phyloP scores from a whole-genome alignment of 2,113 vertebrate species.

The Reinhardtius hippoglossoides region DNA sequence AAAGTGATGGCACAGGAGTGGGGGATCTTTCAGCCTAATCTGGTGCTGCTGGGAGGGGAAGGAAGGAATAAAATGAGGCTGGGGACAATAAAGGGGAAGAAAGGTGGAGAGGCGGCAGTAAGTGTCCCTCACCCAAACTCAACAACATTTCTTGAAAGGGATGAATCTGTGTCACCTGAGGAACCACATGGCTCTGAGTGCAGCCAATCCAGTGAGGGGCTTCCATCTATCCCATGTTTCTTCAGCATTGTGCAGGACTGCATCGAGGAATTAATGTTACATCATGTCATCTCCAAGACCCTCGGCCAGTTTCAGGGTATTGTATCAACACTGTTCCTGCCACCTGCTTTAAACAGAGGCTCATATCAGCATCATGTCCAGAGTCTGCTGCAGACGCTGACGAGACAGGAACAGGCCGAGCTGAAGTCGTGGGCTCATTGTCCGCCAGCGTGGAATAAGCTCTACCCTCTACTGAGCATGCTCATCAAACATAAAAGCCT shows the following conservation, averaged over 20 bases:
- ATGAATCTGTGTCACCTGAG: slow-evolving; percentile 45
- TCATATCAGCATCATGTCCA: background rate
- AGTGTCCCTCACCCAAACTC: slow-evolving; percentile 62
- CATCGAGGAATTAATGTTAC: slow-evolving; percentile 75
- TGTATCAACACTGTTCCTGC: slow-evolving; percentile 49
- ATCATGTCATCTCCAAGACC: slow-evolving; percentile 62
- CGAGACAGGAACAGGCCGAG: slow-evolving; percentile 36
- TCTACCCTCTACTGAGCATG: slow-evolving; percentile 62
- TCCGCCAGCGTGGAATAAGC: slow-evolving; percentile 59
- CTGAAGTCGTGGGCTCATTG: slow-evolving; percentile 62
- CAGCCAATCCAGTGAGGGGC: slow-evolving; percentile 14
- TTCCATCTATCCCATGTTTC: slow-evolving; percentile 74
- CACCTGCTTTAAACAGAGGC: slow-evolving; percentile 16
- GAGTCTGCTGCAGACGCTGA: slow-evolving; percentile 43
- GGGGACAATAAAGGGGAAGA: background rate
- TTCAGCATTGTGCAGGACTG: slow-evolving; percentile 75
- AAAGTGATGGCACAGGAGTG: slow-evolving; percentile 76
- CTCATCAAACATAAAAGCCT: slow-evolving; percentile 61
- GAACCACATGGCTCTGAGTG: slow-evolving; percentile 28
- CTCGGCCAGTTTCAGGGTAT: slow-evolving; percentile 64
- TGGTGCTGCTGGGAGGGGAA: slow-evolving; percentile 68
- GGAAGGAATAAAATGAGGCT: slow-evolving; percentile 26
- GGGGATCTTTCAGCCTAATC: slow-evolving; percentile 70
- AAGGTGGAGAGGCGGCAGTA: slow-evolving; percentile 35
- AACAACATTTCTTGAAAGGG: slow-evolving; percentile 65